Evolutionary conservation across 2,888 invertebrate genomes (phyloP), one percentile per base, ranked within the genome.

Genomic region (Atethmia centrago): DNA sequence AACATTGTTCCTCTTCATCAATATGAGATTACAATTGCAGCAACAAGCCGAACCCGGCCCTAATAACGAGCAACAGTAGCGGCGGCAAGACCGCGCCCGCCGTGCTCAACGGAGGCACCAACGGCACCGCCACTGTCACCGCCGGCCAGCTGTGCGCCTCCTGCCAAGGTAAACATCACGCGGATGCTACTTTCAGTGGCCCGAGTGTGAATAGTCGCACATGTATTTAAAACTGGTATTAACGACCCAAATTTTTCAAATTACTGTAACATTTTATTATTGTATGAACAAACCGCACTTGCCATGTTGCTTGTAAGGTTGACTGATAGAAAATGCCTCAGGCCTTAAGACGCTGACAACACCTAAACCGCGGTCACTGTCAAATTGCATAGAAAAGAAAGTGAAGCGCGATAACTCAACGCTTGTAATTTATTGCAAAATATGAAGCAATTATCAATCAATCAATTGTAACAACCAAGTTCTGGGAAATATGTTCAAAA

Each of bases 41-140:
- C 96, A 99, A 98, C 97, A 99, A 99, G 94, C 98, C 98, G 90
- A 99, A 98, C 97, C 97, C 98, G 90, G 98, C 98, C 90, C 97
- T 98, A 89, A 97, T 98, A 89, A 97, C 97, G 84, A 97, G 97
- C 91, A 97, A 97, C 88, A 97, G 97, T 92, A 89, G 89, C 86
- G 86, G 90, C 85, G 89, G 90, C 84, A 90, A 91, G 87, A 92
- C 93, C 83, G 90, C 95, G 84, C 97, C 97, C 83, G 97, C 97
- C 86, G 97, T 98, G 82, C 97, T 98, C 90, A 98, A 98, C 94
- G 98, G 98, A 65, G 97, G 97, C 91, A 97, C 97, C 90, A 97
- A 98, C 90, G 98, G 98, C 88, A 97, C 97, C 79, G 96, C 97
- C 85, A 95, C 95, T 74, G 96, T 96, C 90, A 95, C 92, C 74